Evolutionary conservation across 2,888 invertebrate genomes (phyloP).

Genomic region (Scaptomyza flava): DNA sequence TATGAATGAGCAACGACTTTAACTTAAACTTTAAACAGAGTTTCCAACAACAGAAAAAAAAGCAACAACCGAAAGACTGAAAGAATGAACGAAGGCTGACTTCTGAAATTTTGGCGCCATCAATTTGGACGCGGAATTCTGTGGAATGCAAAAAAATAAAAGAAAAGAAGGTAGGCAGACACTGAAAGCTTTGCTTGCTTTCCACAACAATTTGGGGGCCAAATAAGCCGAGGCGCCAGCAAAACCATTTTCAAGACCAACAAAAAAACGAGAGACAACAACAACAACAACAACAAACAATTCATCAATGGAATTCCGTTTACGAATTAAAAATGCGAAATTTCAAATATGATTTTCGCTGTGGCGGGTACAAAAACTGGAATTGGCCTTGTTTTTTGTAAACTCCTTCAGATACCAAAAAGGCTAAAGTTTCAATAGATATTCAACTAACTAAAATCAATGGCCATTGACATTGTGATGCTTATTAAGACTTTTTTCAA

Average conservation of each 20-base stretch:
- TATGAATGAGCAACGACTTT: constrained; percentile 47
- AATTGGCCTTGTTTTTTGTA: background rate
- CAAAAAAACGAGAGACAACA: constrained; percentile 24
- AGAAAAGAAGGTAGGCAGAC: constrained; percentile 2
- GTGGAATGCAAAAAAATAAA: constrained; percentile 57
- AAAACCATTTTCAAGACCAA: constrained; percentile 64
- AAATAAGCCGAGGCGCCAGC: constrained; percentile 69
- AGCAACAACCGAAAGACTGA: background rate
- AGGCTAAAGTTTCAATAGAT: background rate
- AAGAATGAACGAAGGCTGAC: constrained; percentile 35
- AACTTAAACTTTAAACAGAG: background rate
- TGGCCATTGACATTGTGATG: no score
- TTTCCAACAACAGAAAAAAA: background rate
- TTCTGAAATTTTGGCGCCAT: constrained; percentile 79
- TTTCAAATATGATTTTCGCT: constrained; percentile 73
- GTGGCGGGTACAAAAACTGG: background rate
- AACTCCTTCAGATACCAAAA: background rate
- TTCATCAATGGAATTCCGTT: constrained; percentile 77
- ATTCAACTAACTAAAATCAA: no score
- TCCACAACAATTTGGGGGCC: constrained; percentile 50
- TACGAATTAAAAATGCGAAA: constrained; percentile 67
- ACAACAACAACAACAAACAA: constrained; percentile 26
- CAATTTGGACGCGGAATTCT: constrained; percentile 77
- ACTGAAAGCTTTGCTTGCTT: constrained; percentile 52
- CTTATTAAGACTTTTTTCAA: no score